phyloP scores from a whole-genome alignment of 2,113 vertebrate species.

The Anseranas semipalmata region DNA sequence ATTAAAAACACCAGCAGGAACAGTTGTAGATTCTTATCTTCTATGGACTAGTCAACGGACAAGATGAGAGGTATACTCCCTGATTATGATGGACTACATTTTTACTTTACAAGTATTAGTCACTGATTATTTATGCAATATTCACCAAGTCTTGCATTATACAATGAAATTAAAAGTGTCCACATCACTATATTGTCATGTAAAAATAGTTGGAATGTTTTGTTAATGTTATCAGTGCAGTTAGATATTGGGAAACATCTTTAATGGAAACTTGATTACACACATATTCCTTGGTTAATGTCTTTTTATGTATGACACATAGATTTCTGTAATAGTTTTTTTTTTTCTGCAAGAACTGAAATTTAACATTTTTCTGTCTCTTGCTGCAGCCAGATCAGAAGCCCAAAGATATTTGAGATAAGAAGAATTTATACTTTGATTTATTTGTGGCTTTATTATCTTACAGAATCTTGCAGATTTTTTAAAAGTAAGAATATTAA shows the following conservation, averaged over 20 bases:
- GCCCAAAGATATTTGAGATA: not conserved
- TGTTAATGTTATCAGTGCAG: not conserved
- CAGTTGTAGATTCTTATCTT: not conserved
- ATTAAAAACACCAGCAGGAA: not conserved
- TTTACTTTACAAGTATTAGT: not conserved
- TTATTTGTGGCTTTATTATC: not conserved
- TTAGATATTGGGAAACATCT: not conserved
- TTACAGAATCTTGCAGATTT: not conserved
- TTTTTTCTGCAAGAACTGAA: not conserved
- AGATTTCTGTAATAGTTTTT: not conserved
- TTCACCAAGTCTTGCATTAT: not conserved
- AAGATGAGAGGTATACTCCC: not conserved
- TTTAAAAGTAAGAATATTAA: not conserved
- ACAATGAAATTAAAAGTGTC: not conserved
- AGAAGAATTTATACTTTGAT: not conserved
- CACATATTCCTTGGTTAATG: not conserved
- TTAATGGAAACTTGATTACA: not conserved
- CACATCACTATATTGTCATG: not conserved
- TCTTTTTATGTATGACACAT: not conserved
- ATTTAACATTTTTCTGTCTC: not conserved
- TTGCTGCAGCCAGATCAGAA: not conserved
- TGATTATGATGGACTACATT: not conserved
- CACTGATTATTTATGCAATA: not conserved
- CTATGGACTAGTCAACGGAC: not conserved
- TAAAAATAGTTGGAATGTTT: not conserved